Evolutionary conservation across 2,113 vertebrate species (phyloP), one percentile per base, ranked within the genome.

Genomic region (Bostrychus sinensis): DNA sequence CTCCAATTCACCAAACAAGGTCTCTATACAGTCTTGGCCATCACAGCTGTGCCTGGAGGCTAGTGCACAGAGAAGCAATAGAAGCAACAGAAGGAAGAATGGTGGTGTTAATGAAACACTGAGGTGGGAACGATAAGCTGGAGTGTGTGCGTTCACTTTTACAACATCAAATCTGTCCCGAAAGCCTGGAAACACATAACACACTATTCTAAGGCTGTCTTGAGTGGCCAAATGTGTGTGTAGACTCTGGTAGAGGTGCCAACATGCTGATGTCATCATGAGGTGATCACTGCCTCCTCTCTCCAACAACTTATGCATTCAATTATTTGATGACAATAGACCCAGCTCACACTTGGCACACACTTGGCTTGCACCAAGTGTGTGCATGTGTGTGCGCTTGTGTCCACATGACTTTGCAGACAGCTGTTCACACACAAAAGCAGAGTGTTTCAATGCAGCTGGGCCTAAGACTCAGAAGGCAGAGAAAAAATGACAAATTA

Each of bases 341-440:
- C 59, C 86, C 39, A 72, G 74, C 66, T 81, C 72, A n/a, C n/a
- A n/a, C n/a, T n/a, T n/a, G n/a, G n/a, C n/a, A n/a, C n/a, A n/a
- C n/a, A n/a, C n/a, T n/a, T n/a, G n/a, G n/a, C n/a, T n/a, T n/a
- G n/a, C n/a, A n/a, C n/a, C n/a, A n/a, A 10, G 34, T 30, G 55
- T 25, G 66, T 4, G 48, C 53, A 62, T 70, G 64, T 71, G 66
- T 56, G 59, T 25, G 50, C 68, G 70, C 13, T 23, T 34, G 72
- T 68, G 78, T 71, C 78, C 80, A 73, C 86, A 69, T 81, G 75
- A 85, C 77, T 81, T 82, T 80, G 67, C 57, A 70, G 89, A 88
- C 86, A 90, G 89, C 86, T 92, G 88, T 84, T 87, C 86, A 72
- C 77, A 71, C 75, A 89, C 82, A 89, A 88, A 86, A 62, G 32